Evolutionary conservation across 2,888 invertebrate genomes (phyloP).

Genomic region (Deilephila elpenor): DNA sequence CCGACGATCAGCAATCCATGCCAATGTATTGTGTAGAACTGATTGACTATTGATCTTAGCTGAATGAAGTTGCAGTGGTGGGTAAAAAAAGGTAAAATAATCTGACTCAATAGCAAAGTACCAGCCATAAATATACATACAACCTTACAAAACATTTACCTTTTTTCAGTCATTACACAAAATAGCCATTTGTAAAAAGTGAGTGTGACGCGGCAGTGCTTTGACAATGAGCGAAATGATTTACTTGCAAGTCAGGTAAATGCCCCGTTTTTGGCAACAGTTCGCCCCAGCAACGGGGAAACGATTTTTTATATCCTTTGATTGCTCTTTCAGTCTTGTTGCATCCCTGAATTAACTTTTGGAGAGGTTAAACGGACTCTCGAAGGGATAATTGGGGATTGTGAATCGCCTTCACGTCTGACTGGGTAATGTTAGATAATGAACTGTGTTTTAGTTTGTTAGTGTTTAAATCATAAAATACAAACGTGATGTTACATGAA

Average conservation of each 20-base stretch:
- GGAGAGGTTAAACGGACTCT: not conserved
- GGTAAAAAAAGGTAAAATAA: no score
- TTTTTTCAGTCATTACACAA: conserved; percentile 20
- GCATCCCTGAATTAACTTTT: not conserved
- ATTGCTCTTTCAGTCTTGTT: conserved; percentile 24
- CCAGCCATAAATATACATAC: no score
- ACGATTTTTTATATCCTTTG: conserved; percentile 15
- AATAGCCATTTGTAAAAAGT: conserved; percentile 5
- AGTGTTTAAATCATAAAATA: no score
- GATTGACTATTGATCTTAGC: no score
- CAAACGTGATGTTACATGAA: no score
- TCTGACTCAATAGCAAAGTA: no score
- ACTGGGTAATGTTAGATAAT: not conserved
- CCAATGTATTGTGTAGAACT: no score
- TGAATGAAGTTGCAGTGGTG: no score
- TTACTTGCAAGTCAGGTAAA: conserved; percentile 24
- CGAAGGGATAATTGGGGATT: not conserved
- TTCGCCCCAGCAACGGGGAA: not conserved
- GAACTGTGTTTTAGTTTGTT: no score
- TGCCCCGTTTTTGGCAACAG: conserved; percentile 18
- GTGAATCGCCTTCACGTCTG: not conserved
- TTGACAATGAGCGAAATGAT: conserved; percentile 15
- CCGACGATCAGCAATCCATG: no score
- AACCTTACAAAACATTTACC: no score
- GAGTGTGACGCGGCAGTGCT: not conserved